These are phyloP conservation scores for Hydrotaea diabolus DNA, from an alignment of 2,888 invertebrate genomes.

Conservation along the genomic window DNA sequence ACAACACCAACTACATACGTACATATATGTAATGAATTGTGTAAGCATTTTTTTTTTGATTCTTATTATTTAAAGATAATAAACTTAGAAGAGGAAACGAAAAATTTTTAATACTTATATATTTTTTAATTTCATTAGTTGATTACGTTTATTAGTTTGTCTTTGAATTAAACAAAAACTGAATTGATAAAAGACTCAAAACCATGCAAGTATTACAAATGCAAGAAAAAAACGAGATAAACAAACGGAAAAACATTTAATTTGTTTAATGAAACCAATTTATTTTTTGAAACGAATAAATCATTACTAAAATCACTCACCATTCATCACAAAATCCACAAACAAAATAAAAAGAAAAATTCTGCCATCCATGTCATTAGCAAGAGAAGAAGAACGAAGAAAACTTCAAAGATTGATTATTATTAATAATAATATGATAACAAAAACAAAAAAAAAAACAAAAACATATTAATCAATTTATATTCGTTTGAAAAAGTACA, in stretches of 20 bases:
- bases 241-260: slow-evolving; percentile 45
- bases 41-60: slow-evolving; percentile 66
- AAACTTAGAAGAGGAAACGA: slow-evolving; percentile 48
- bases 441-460: slow-evolving; percentile 39
- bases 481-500: slow-evolving; percentile 24
- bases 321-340: slow-evolving; percentile 64
- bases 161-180: slow-evolving; percentile 58
- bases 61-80: slow-evolving; percentile 48
- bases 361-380: slow-evolving; percentile 63
- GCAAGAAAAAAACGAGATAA: slow-evolving; percentile 55
- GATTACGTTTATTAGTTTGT: slow-evolving; percentile 58
- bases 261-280: slow-evolving; percentile 7
- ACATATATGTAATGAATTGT: slow-evolving; percentile 63
- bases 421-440: background rate
- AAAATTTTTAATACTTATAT: slow-evolving; percentile 68
- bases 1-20: slow-evolving; percentile 14
- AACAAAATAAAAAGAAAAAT: slow-evolving; percentile 48
- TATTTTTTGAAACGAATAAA: slow-evolving; percentile 59
- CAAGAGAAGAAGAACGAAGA: slow-evolving; percentile 29
- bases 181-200: slow-evolving; percentile 79
- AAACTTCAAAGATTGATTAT: slow-evolving; percentile 31
- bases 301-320: slow-evolving; percentile 61
- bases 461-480: slow-evolving; percentile 43
- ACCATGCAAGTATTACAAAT: slow-evolving; percentile 80
- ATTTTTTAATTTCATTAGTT: slow-evolving; percentile 67